phyloP scores from a whole-genome alignment of 1,140 invertebrate genomes.

The Atta texana region DNA sequence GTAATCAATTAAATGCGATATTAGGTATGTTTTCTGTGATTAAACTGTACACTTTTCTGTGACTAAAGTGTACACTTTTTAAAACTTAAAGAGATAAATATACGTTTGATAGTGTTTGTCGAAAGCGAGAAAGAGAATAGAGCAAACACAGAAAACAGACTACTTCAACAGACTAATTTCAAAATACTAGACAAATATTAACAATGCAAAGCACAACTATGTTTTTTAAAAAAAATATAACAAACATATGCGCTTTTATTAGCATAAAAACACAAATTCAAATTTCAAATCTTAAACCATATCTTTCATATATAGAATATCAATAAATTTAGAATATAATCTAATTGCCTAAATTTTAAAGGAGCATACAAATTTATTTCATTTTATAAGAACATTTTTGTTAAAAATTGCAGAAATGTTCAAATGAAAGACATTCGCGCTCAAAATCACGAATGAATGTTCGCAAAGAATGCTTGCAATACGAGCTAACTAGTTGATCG shows the following conservation, averaged over 20 bases:
- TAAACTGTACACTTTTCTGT: too few species aligned
- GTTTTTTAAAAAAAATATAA: background rate
- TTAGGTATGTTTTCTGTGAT: background rate
- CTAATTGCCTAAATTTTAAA: background rate
- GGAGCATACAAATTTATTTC: background rate
- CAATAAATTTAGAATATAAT: background rate
- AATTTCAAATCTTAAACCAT: background rate
- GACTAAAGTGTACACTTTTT: too few species aligned
- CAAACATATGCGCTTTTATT: background rate
- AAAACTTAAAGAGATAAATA: too few species aligned
- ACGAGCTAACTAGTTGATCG: constrained; percentile 22
- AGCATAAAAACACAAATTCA: background rate
- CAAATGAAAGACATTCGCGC: background rate
- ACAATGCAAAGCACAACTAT: background rate
- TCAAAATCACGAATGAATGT: background rate
- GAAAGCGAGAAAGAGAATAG: too few species aligned
- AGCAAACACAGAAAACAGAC: too few species aligned
- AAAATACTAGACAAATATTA: background rate
- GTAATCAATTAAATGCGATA: background rate
- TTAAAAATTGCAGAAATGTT: background rate
- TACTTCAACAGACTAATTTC: background rate
- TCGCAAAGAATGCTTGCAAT: background rate
- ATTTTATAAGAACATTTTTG: background rate
- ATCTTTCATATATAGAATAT: background rate
- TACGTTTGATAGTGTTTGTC: too few species aligned